These are phyloP conservation scores for Prunella strophiata DNA, from an alignment of 2,797 vertebrate genomes.

Conservation along the genomic window DNA sequence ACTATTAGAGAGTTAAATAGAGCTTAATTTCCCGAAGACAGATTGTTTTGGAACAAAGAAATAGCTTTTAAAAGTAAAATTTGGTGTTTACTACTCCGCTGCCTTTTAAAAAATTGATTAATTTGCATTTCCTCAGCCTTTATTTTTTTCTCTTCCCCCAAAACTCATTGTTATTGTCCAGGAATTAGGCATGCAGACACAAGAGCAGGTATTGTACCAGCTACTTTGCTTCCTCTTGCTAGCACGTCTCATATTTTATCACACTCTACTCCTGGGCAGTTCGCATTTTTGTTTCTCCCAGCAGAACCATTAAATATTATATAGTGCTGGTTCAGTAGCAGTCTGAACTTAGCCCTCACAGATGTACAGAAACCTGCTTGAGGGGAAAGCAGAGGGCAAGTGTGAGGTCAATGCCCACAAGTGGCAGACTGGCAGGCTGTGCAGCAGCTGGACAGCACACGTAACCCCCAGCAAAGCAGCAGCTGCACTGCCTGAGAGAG, in stretches of 20 bases:
- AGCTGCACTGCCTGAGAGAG: neutral
- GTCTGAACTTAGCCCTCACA: neutral
- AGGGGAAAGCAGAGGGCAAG: neutral
- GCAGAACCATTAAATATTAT: neutral
- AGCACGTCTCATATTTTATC: neutral
- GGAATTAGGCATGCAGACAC: neutral
- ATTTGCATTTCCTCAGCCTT: neutral
- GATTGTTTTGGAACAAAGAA: neutral
- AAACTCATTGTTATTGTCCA: neutral
- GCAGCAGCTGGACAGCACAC: neutral
- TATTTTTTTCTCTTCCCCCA: neutral
- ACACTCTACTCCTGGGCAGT: neutral
- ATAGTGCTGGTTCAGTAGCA: neutral
- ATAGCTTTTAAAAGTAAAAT: neutral
- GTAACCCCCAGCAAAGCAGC: neutral
- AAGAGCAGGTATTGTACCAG: neutral
- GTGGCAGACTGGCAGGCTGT: neutral
- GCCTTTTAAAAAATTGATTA: neutral
- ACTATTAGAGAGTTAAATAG: neutral
- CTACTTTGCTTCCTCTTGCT: neutral
- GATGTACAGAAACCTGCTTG: neutral
- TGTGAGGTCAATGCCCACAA: neutral
- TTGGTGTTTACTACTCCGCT: neutral
- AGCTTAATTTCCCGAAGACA: neutral
- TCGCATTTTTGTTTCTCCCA: neutral